phyloP scores from a whole-genome alignment of 2,113 vertebrate species.

The Grammomys dolichurus region DNA sequence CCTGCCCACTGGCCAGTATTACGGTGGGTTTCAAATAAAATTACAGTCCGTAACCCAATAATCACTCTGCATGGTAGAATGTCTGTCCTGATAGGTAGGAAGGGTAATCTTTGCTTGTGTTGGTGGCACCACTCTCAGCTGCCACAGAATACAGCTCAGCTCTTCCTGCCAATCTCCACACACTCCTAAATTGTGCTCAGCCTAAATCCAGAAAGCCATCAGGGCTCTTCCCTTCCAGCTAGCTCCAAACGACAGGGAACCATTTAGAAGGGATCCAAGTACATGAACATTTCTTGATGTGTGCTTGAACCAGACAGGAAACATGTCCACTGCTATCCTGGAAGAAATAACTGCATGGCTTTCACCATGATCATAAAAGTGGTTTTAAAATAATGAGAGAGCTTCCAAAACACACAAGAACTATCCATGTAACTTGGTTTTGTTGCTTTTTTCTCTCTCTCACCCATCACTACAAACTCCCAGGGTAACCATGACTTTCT shows the following conservation, averaged over 20 bases:
- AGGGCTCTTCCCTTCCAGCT: too few relatives aligned
- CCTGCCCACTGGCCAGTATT: neutral
- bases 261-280: neutral
- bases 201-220: neutral
- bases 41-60: neutral
- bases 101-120: neutral
- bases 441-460: neutral
- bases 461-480: neutral
- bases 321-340: neutral
- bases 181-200: neutral
- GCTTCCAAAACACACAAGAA: conserved; percentile 42
- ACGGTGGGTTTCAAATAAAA: neutral
- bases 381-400: neutral
- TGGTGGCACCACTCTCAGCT: accelerated
- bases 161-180: neutral
- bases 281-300: neutral
- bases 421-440: neutral
- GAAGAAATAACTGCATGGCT: neutral
- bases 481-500: neutral
- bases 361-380: neutral
- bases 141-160: neutral
- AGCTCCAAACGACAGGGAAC: neutral
- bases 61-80: neutral
- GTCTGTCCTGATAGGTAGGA: neutral
- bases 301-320: neutral